Conservation (phyloP, 2,888 invertebrate species). For the Nomada goodeniana region DNA sequence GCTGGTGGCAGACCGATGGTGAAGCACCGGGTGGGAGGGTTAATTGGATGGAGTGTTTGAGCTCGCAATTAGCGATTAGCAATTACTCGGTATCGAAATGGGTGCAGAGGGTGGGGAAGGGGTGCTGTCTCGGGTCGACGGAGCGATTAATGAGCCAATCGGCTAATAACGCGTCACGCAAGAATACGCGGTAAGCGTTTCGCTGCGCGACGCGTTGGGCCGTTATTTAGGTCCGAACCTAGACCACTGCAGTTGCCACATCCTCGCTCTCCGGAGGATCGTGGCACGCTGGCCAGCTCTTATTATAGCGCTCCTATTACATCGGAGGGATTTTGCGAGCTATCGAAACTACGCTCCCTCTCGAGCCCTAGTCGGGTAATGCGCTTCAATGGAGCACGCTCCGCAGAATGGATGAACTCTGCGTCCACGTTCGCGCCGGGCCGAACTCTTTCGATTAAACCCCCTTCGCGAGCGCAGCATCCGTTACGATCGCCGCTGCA, state of each 20-base stretch:
- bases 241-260: conserved; percentile 45
- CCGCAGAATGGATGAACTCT: conserved; percentile 23
- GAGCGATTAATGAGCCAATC: conserved; percentile 84
- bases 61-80: conserved; percentile 83
- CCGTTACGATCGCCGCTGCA: not conserved
- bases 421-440: conserved; percentile 18
- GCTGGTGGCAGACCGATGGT: conserved; percentile 9
- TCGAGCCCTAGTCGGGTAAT: conserved; percentile 43
- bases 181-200: conserved; percentile 78
- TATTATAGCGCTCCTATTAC: conserved; percentile 49
- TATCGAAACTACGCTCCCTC: too few species aligned
- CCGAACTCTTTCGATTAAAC: conserved; percentile 30
- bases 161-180: conserved; percentile 83
- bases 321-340: conserved; percentile 35
- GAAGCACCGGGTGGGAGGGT: conserved; percentile 62
- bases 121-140: conserved; percentile 79
- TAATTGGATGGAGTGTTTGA: conserved; percentile 83
- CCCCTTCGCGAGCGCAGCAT: conserved; percentile 35
- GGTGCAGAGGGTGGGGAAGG: conserved; percentile 35
- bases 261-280: conserved; percentile 64
- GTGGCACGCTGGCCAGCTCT: conserved; percentile 59
- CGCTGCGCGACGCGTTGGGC: conserved; percentile 52
- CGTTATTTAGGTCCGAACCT: conserved; percentile 40
- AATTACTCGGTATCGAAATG: conserved; percentile 79
- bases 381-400: conserved; percentile 48